Base-by-base conservation (phyloP, 1,140 invertebrate genomes). In the Heterodera schachtii region DNA sequence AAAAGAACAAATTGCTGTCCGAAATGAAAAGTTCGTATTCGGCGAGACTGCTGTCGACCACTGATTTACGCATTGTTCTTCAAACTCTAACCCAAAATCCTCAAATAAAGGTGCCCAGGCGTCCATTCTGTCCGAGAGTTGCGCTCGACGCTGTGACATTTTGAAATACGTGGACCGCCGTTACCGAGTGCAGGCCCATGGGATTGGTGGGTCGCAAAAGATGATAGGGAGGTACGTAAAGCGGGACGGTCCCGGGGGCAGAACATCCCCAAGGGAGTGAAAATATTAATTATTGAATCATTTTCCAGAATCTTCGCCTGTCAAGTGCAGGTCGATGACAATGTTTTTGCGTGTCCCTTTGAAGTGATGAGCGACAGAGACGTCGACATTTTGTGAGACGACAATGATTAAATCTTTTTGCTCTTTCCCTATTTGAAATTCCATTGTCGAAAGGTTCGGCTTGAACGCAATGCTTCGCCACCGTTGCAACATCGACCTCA, bases 381-480 rank as follows among this genome's bases (percentile, higher is more conserved):
- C 4, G 98, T 98, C 95, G 97, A 99, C 88, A 98, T 99, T 95
- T 91, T 99, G 31, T 80, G 57, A 11, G 31, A 41, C 60, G 47
- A 41, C 11, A 44, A 43, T 7, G 13, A 47, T 31, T 7, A 7
- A 16, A 79, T 47, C 19, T 9, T 21, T 77, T 49, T 47, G 2
- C 41, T 13, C 9, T 43, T 43, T 78, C 13, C n/a, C 8, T 6
- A 16, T 31, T 31, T 31, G 31, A 31, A 31, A 31, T 31, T 31
- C 31, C 31, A 31, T 31, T 31, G 1, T 31, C 16, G 7, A 52
- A 11, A 78, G 77, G 47, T 78, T 78, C 6, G 97, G 97, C 0
- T 92, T 99, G 47, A 97, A 99, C 89, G 98, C 98, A 95, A 91
- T 99, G 0, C 96, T 96, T 91, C 91, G 97, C 84, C 97, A 99